Percentiles rank a stretch among this genome's conserved stretches.
Evolutionary conservation across 2,888 invertebrate genomes (phyloP).

Genomic region (Cistogaster globosa): DNA sequence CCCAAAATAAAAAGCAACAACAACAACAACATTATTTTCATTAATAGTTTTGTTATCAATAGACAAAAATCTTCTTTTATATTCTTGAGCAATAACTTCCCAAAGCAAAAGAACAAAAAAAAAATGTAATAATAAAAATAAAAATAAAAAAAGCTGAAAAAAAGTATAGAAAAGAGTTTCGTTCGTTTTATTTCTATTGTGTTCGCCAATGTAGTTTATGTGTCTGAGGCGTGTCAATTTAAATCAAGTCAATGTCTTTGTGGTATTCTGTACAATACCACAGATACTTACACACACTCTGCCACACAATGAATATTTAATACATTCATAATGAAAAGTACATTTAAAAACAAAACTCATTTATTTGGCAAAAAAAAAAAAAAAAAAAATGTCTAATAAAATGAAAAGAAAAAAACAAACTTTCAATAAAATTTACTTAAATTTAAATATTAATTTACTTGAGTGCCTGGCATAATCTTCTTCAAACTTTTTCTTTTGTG

Average conservation of each 20-base stretch:
- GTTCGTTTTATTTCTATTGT: constrained; percentile 57
- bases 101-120: constrained; percentile 10
- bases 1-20: constrained; percentile 3
- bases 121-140: not conserved
- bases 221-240: constrained; percentile 73
- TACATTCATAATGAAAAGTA: not conserved
- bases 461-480: constrained; percentile 35
- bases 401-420: constrained; percentile 20
- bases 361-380: constrained; percentile 45
- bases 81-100: constrained; percentile 47
- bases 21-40: constrained; percentile 44
- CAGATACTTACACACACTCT: constrained; percentile 4
- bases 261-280: constrained; percentile 52
- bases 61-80: constrained; percentile 61
- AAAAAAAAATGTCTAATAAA: constrained; percentile 27
- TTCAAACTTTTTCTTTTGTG: constrained; percentile 6
- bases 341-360: constrained; percentile 11
- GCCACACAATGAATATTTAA: not conserved
- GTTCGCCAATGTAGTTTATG: constrained; percentile 71
- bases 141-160: not conserved
- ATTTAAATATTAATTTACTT: constrained; percentile 61
- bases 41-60: constrained; percentile 67
- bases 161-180: constrained; percentile 24
- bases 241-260: constrained; percentile 71
- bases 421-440: constrained; percentile 44